Base-by-base conservation (phyloP, 2,113 vertebrate genomes). In the Solenodon paradoxus region DNA sequence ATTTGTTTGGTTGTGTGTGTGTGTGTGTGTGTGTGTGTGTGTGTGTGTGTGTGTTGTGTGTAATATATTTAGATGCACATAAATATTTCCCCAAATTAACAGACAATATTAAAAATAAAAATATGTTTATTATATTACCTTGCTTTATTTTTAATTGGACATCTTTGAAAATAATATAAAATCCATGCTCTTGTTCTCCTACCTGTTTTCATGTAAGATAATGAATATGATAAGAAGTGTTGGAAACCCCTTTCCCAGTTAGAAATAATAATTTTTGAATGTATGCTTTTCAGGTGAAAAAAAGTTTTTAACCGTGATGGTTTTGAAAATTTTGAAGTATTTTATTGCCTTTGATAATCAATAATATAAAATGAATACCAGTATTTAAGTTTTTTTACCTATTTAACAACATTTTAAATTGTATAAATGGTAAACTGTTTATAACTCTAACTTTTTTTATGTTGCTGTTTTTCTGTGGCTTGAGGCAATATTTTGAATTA, bases 401-500 rank as follows among this genome's bases (percentile, higher is more conserved):
- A 17, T 69, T 79, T 30, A 49, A 47, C 7, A 35, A 86, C 64
- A 77, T 75, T 15, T 95, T 74, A 90, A 87, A 74, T 13, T 71
- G 15, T 2, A 15, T 88, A 51, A 64, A 15, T 79, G n/a, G 16
- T 80, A 32, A 84, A 40, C 4, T 13, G 2, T 59, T 95, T 84
- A 45, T 15, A 53, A 4, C 38, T 77, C 6, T 55, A 49, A 47
- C 57, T 68, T 81, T 47, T 89, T 42, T 49, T 63, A 15, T 66
- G 24, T 71, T 90, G 30, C 19, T 57, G 2, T 49, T 92, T 5
- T 80, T 79, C 42, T 78, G 15, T 38, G 22, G 16, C 2, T 71
- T 84, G 22, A 49, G 28, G 8, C 35, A 69, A 26, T 57, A 59
- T n/a, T 95, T 79, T 88, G 75, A 87, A 90, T 84, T 92, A 95